Evolutionary conservation across 2,888 invertebrate species (phyloP), one percentile per base, ranked within the genome.

Genomic region (Conops quadrifasciatus): DNA sequence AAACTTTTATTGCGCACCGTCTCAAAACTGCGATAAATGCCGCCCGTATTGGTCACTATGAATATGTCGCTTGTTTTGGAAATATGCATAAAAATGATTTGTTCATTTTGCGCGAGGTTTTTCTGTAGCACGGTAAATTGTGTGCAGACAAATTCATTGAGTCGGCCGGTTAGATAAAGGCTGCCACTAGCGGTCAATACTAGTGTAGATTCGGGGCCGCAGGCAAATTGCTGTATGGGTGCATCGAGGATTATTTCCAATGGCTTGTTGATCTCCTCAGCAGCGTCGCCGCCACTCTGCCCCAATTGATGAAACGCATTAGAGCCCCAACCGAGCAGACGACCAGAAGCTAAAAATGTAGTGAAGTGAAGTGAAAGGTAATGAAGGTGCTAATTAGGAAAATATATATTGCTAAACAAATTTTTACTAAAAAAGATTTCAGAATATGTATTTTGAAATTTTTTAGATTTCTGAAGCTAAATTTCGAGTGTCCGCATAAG

Each of bases 41-140:
- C 82, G 45, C 86, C 86, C 45, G 80, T 79, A 72, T 83, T 84
- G 43, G 84, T 85, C 13, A 86, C 81, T 45, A 86, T 83, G 49
- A 81, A 86, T 19, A 86, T 84, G 59, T 86, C 86, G 76, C 83
- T 85, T 3, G 81, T 78, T 74, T 83, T 81, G 5, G 86, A 85
- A 28, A 86, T 84, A 73, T 85, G 81, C 80, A 86, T 80, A 64
- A 81, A 85, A 60, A 82, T 80, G 19, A 85, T 84, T 73, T 81
- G 79, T 69, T 85, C 83, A 21, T 78, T 80, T 5, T 80, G 78
- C 16, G 81, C 77, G n/a, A 84, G 82, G 76, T 83, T 83, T 73
- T 83, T 81, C 72, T 82, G 82, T 26, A 85, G 72, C 73, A 84
- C 85, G 9, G 83, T 84, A 65, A 86, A 84, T 73, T 80, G 79